Conservation (phyloP, 2,113 vertebrate genomes). For the Rallus limicola region DNA sequence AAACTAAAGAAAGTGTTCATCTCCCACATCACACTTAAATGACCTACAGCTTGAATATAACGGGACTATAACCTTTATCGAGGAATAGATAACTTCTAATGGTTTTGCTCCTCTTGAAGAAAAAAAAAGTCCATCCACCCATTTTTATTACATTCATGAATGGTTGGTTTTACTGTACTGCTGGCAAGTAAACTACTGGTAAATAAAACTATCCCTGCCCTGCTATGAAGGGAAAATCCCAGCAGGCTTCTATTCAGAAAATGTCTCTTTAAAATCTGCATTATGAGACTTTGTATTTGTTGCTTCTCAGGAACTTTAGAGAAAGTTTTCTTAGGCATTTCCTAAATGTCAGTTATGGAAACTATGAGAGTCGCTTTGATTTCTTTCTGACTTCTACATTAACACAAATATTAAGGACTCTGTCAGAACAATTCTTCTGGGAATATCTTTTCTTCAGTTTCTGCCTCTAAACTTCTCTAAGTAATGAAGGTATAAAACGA, state of each 20-base stretch:
- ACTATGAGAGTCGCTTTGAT: background rate
- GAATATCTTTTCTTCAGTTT: background rate
- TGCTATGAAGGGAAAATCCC: background rate
- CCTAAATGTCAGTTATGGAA: conserved; percentile 1
- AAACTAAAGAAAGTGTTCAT: background rate
- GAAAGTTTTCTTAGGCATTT: conserved; percentile 16
- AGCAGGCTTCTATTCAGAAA: background rate
- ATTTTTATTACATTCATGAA: background rate
- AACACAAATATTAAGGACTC: background rate
- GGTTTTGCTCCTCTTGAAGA: background rate
- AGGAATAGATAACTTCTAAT: background rate
- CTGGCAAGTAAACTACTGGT: background rate
- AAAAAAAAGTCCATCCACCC: background rate
- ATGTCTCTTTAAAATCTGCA: background rate
- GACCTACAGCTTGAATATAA: background rate
- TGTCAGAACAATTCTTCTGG: background rate
- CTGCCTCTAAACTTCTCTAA: background rate
- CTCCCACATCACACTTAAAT: background rate
- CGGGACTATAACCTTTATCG: background rate
- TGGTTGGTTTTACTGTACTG: background rate
- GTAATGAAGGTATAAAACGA: background rate
- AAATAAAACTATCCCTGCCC: background rate
- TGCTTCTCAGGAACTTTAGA: background rate
- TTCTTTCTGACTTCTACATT: conserved; percentile 1
- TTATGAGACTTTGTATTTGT: conserved; percentile 3